Evolutionary conservation across 2,113 vertebrate species (phyloP), one percentile per base, ranked within the genome.

Genomic region (Triplophysa tibetana): DNA sequence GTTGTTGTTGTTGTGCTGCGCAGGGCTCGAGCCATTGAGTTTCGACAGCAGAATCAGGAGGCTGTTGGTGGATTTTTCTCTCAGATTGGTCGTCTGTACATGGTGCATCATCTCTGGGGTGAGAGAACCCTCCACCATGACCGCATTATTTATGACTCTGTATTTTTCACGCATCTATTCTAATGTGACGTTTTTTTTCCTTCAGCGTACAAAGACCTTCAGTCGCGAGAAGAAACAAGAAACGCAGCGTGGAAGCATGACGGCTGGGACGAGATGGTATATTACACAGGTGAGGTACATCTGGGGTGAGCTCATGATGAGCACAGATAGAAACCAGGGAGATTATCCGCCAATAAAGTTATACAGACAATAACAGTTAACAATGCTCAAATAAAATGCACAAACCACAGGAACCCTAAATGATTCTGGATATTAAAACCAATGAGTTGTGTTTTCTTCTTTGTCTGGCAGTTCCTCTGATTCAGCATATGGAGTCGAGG

Each of bases 51-150:
- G 48, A 91, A 82, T 41, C 89, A 92, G 0, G 96, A 98, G 89
- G 97, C 96, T 0, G 95, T 98, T 11, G 96, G 96, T 85, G 97
- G 96, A 0, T 98, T 98, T 91, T 98, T 98, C 91, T 98, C 96
- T 54, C 96, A 98, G 84, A 98, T 98, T 24, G 97, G 96, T 13
- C 93, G 94, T 81, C 93, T 98, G 2, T 98, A 98, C 56, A 97
- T 96, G 95, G 96, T 98, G 70, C 96, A 98, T 89, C 96, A 98
- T 83, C 95, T 98, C n/a, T 98, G 96, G 96, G 97, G 96, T 99
- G 56, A 62, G 64, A 23, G 21, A 45, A 38, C 33, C 5, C 5
- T 7, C 7, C 5, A 38, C 33, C 7, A 7, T 38, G 33, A 38
- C 33, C 1, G 33, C 33, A 38, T 38, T 38, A 38, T 38, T 38